Percentiles rank a stretch among this genome's conserved stretches.
phyloP scores from a whole-genome alignment of 92 coral and sea anemone species.

The Parazoanthus swiftii region DNA sequence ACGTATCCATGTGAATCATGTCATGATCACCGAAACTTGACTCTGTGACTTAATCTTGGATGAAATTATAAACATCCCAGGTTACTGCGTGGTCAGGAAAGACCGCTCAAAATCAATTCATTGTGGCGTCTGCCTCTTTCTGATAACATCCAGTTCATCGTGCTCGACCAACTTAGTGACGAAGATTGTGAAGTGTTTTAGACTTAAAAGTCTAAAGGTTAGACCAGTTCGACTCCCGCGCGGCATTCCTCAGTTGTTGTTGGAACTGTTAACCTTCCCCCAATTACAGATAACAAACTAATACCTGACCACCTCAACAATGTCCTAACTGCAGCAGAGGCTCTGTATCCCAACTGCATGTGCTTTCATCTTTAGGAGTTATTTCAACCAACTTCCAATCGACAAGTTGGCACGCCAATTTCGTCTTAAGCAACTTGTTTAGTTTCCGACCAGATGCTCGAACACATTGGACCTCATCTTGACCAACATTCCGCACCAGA shows the following conservation, averaged over 20 bases:
- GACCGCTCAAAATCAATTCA: conserved; percentile 15
- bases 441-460: conserved; percentile 37
- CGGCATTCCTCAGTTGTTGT: not conserved
- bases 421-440: conserved; percentile 34
- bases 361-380: conserved; percentile 5
- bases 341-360: conserved; percentile 24
- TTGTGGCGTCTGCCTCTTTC: not conserved
- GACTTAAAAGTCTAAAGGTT: not conserved
- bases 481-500: conserved; percentile 35
- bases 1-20: too few relatives aligned
- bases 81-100: conserved; percentile 9
- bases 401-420: conserved; percentile 21
- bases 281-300: not conserved
- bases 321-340: conserved; percentile 2
- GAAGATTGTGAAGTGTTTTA: not conserved
- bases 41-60: not conserved
- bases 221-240: not conserved
- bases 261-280: conserved; percentile 21
- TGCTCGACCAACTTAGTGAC: not conserved
- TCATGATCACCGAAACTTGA: too few relatives aligned
- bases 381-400: conserved; percentile 30
- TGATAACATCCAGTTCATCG: not conserved
- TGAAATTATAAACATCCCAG: conserved; percentile 7
- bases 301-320: conserved; percentile 27
- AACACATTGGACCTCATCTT: conserved; percentile 38